These are phyloP conservation scores for Capromys pilorides DNA, from an alignment of 2,797 vertebrate species.

Conservation along the genomic window DNA sequence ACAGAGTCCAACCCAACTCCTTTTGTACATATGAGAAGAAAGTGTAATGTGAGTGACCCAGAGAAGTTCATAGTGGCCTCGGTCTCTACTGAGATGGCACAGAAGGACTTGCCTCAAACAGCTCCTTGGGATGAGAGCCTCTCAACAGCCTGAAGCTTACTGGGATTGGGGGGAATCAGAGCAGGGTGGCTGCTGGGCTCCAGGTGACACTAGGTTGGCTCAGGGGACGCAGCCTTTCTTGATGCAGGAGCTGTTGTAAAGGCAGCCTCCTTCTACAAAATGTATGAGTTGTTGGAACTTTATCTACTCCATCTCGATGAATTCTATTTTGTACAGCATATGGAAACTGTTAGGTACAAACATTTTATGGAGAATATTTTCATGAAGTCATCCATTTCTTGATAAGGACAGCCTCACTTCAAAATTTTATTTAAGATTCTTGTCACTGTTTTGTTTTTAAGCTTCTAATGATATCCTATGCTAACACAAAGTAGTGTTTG, in stretches of 20 bases:
- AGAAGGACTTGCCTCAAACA: background rate
- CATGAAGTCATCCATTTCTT: background rate
- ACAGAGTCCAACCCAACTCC: background rate
- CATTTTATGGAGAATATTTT: background rate
- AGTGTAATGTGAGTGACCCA: accelerated
- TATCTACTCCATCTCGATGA: background rate
- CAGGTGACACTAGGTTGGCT: accelerated
- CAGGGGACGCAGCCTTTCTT: background rate
- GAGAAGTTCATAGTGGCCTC: background rate
- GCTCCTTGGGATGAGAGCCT: background rate
- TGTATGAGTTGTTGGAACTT: accelerated
- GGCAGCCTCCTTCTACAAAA: background rate
- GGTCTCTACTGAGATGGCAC: background rate
- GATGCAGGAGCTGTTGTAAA: background rate
- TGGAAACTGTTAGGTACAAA: background rate
- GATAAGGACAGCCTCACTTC: background rate
- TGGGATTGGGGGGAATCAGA: background rate
- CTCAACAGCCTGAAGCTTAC: background rate
- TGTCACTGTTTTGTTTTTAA: background rate
- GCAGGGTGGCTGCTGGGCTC: background rate
- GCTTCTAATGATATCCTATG: background rate
- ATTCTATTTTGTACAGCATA: background rate
- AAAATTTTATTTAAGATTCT: background rate
- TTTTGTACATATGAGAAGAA: background rate
- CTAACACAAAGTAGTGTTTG: background rate